phyloP scores from a whole-genome alignment of 2,888 invertebrate species.

The Phasia obesa region DNA sequence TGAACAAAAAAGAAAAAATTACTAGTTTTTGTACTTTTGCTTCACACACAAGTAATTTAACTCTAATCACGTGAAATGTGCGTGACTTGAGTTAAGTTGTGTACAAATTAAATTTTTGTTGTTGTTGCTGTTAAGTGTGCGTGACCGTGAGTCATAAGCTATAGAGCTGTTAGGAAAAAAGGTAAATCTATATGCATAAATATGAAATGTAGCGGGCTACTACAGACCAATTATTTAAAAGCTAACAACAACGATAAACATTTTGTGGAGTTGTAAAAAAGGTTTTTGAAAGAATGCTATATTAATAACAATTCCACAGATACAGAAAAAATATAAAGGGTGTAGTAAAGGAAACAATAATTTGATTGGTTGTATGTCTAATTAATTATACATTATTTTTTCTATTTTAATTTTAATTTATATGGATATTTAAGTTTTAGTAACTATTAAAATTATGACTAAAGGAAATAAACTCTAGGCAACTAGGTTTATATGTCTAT shows the following conservation, averaged over 20 bases:
- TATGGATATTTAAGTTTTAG: no score
- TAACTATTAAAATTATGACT: no score
- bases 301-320: background rate
- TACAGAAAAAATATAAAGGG: background rate
- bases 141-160: constrained; percentile 36
- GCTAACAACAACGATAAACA: background rate
- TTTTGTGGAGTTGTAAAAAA: background rate
- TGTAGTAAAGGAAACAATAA: constrained; percentile 11
- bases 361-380: no score
- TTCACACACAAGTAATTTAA: constrained; percentile 13
- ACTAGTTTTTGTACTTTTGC: background rate
- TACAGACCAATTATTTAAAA: constrained; percentile 3
- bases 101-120: constrained; percentile 16
- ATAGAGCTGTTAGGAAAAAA: constrained; percentile 1
- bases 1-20: background rate
- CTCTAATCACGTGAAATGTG: constrained; percentile 44
- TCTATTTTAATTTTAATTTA: no score
- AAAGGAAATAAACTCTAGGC: no score
- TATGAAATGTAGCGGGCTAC: background rate
- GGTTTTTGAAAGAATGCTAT: background rate
- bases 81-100: constrained; percentile 31
- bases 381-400: no score
- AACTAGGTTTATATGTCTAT: no score
- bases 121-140: constrained; percentile 31
- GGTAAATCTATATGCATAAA: background rate